Evolutionary conservation across 2,113 vertebrate species (phyloP).

Genomic region (Sinocyclocheilus anophthalmus): DNA sequence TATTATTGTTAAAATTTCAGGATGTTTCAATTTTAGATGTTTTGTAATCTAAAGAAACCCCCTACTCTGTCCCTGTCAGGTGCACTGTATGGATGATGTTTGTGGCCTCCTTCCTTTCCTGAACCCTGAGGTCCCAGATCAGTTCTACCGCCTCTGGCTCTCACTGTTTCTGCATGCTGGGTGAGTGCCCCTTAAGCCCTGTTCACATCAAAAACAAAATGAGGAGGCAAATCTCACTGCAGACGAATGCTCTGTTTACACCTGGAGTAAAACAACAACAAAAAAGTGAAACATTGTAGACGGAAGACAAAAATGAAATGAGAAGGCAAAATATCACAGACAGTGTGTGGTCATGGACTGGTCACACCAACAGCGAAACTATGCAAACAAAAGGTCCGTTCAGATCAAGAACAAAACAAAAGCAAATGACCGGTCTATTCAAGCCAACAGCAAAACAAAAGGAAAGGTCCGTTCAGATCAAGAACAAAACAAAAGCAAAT

Average conservation of each 20-base stretch:
- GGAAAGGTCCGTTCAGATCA: too few relatives aligned
- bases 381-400: neutral
- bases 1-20: neutral
- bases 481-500: neutral
- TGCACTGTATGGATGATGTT: constrained; percentile 98
- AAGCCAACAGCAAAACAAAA: too few relatives aligned
- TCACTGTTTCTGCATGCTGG: constrained; percentile 97
- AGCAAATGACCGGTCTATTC: too few relatives aligned
- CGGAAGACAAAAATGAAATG: neutral
- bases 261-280: neutral
- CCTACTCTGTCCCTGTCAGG: constrained; percentile 72
- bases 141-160: constrained; percentile 98
- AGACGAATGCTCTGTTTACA: neutral
- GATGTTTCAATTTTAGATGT: constrained; percentile 5
- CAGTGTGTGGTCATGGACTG: neutral
- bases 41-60: neutral
- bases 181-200: constrained; percentile 69
- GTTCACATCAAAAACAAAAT: neutral
- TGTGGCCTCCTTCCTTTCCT: constrained; percentile 97
- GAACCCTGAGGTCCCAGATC: constrained; percentile 96
- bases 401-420: too few relatives aligned
- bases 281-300: neutral
- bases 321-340: neutral
- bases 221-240: neutral
- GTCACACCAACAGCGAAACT: neutral